Conservation (phyloP, 2,888 invertebrate species). For the Agrilus biguttatus region DNA sequence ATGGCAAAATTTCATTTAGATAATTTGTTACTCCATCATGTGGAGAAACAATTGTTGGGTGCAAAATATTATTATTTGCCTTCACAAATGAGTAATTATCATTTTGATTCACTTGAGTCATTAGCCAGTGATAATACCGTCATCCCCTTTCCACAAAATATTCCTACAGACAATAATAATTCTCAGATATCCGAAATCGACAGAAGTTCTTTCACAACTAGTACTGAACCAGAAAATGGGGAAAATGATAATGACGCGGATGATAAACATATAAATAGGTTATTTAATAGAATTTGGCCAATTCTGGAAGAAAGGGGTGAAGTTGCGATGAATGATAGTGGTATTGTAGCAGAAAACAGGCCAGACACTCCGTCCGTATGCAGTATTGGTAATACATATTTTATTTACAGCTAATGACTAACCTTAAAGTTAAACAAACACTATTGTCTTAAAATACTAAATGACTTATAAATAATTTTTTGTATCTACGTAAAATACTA, state of each 20-base stretch:
- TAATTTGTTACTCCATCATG: slow-evolving; percentile 33
- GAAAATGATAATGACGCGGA: neutral
- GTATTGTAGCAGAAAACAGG: slow-evolving; percentile 13
- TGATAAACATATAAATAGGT: neutral
- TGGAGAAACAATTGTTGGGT: slow-evolving; percentile 36
- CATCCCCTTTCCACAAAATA: slow-evolving; percentile 5
- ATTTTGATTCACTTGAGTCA: slow-evolving; percentile 12
- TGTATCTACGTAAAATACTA: too few species aligned
- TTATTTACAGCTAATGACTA: neutral
- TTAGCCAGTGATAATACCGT: slow-evolving; percentile 13
- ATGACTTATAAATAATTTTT: too few species aligned
- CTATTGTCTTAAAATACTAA: too few species aligned
- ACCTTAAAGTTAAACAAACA: too few species aligned
- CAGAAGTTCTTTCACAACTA: slow-evolving; percentile 5
- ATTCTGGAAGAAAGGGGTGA: slow-evolving; percentile 1
- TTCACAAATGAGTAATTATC: slow-evolving; percentile 7
- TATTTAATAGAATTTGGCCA: too few species aligned
- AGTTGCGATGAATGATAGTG: slow-evolving; percentile 16
- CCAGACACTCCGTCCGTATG: slow-evolving; percentile 14
- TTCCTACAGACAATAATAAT: slow-evolving; percentile 3
- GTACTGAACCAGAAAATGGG: neutral
- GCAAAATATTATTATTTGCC: slow-evolving; percentile 3
- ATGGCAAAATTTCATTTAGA: slow-evolving; percentile 40
- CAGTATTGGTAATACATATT: slow-evolving; percentile 15
- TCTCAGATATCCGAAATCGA: slow-evolving; percentile 7